Evolutionary conservation across 2,888 invertebrate species (phyloP).

Genomic region (Ennomos fuscantarius): DNA sequence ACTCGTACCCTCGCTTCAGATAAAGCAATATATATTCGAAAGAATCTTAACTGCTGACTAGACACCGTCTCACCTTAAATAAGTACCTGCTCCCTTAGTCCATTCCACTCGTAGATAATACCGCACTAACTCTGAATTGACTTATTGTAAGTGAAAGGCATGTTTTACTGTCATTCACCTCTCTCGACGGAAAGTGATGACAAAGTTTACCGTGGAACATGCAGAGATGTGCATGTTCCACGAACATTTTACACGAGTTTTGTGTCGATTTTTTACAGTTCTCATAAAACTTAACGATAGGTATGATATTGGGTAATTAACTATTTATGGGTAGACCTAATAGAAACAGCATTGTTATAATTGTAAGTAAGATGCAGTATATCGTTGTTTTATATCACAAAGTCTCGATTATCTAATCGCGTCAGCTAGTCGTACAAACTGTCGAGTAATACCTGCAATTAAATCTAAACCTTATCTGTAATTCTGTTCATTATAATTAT

Average conservation of each 20-base stretch:
- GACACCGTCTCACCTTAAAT: constrained; percentile 54
- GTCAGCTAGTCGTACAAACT: constrained; percentile 51
- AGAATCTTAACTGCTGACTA: constrained; percentile 69
- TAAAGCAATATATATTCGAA: constrained; percentile 74
- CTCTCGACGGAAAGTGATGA: neutral
- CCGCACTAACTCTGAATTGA: constrained; percentile 3
- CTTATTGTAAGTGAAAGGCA: no score
- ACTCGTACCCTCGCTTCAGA: constrained; percentile 72
- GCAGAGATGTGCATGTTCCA: no score
- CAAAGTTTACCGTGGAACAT: no score
- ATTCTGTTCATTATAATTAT: constrained; percentile 66
- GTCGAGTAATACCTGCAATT: constrained; percentile 53
- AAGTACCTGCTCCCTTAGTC: constrained; percentile 42
- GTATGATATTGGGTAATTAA: no score
- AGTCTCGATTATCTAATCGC: constrained; percentile 41
- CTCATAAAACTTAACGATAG: no score
- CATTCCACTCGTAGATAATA: constrained; percentile 18
- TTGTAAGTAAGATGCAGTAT: constrained; percentile 26
- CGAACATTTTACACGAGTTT: no score
- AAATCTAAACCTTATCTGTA: constrained; percentile 61
- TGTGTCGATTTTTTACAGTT: no score
- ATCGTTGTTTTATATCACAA: constrained; percentile 32
- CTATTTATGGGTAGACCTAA: neutral
- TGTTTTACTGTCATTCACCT: constrained; percentile 1
- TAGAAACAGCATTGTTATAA: constrained; percentile 8